Conservation (phyloP, 2,113 vertebrate species). For the Oryzias curvinotus region DNA sequence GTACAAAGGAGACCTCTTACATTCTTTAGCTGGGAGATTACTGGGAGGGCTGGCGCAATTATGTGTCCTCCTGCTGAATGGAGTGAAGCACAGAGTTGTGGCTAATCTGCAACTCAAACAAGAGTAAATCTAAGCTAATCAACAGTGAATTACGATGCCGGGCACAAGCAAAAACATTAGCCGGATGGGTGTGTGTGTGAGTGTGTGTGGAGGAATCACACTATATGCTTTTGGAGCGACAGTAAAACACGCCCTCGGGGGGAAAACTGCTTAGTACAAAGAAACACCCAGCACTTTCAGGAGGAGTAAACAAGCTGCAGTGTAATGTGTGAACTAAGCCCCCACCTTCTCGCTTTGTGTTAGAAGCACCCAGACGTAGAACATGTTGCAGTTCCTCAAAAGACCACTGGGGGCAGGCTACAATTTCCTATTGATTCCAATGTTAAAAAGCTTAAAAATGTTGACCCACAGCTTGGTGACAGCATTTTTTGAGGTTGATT, state of each 20-base stretch:
- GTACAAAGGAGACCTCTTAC: slow-evolving; percentile 64
- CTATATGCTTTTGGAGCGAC: slow-evolving; percentile 47
- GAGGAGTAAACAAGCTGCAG: slow-evolving; percentile 40
- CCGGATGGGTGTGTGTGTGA: slow-evolving; percentile 29
- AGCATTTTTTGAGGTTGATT: too few species aligned
- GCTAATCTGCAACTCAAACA: slow-evolving; percentile 75
- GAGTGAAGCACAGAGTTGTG: slow-evolving; percentile 55
- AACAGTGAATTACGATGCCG: slow-evolving; percentile 65
- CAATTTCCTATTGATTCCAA: too few species aligned
- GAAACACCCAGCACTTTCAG: slow-evolving; percentile 45
- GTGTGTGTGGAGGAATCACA: slow-evolving; percentile 49
- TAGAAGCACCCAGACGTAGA: too few species aligned
- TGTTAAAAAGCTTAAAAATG: too few species aligned
- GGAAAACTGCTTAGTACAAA: slow-evolving; percentile 52
- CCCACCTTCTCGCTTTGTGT: too few species aligned
- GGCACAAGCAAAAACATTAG: slow-evolving; percentile 59
- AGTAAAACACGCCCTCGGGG: slow-evolving; percentile 57
- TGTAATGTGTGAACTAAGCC: slow-evolving; percentile 28
- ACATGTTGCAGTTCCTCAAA: too few species aligned
- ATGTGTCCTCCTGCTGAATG: slow-evolving; percentile 64
- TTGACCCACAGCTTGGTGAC: too few species aligned
- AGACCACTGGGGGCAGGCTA: too few species aligned
- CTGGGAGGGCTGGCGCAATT: slow-evolving; percentile 61
- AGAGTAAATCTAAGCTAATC: slow-evolving; percentile 65
- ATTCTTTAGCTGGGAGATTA: slow-evolving; percentile 65